phyloP scores from a whole-genome alignment of 2,888 invertebrate genomes.

The Thereva nobilitata region DNA sequence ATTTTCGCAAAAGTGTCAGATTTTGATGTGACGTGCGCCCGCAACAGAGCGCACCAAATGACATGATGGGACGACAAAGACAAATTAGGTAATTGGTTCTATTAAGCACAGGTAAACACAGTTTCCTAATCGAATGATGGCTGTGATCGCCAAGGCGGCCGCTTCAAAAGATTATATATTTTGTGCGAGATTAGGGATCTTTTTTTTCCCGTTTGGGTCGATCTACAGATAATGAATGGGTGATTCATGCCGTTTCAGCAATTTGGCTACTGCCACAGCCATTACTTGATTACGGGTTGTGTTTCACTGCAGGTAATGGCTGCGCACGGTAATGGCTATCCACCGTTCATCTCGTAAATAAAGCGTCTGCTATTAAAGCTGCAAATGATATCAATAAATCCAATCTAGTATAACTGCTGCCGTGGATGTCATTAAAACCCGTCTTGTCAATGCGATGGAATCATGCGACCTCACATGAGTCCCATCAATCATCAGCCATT shows the following conservation, averaged over 20 bases:
- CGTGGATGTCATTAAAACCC: constrained; percentile 24
- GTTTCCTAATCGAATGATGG: too few relatives aligned
- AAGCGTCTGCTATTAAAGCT: neutral
- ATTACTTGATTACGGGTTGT: too few relatives aligned
- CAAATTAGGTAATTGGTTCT: constrained; percentile 37
- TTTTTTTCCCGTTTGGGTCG: too few relatives aligned
- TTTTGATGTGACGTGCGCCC: constrained; percentile 34
- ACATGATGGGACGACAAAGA: constrained; percentile 33
- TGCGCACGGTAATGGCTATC: too few relatives aligned
- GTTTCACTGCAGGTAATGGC: too few relatives aligned
- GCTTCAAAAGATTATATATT: too few relatives aligned
- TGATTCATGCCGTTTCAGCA: too few relatives aligned
- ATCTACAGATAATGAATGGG: too few relatives aligned
- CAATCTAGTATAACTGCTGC: constrained; percentile 9
- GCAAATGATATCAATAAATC: constrained; percentile 10
- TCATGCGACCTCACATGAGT: constrained; percentile 14
- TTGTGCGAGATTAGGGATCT: too few relatives aligned
- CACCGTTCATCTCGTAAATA: neutral
- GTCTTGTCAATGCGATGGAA: constrained; percentile 20
- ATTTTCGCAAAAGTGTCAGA: neutral
- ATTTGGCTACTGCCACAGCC: too few relatives aligned
- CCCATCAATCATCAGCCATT: constrained; percentile 27
- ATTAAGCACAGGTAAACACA: neutral
- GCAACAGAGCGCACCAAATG: constrained; percentile 15
- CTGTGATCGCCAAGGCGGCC: too few relatives aligned